Percentiles rank a stretch among this genome's conserved stretches.
Evolutionary conservation across 2,888 invertebrate species (phyloP).

Genomic region (Caenorhabditis imperialis): DNA sequence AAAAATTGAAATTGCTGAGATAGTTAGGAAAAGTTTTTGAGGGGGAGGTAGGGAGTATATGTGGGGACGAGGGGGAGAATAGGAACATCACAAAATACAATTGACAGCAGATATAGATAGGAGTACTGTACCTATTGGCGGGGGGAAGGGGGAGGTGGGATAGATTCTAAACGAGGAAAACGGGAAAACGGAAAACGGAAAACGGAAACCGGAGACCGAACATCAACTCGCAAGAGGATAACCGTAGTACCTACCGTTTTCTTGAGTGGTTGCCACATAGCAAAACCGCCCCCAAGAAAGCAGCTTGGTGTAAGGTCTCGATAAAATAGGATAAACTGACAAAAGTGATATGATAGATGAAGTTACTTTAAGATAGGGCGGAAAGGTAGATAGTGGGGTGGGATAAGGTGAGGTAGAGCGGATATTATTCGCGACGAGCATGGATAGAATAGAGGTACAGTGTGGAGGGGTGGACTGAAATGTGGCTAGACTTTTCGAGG

Average conservation of each 20-base stretch:
- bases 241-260: conserved; percentile 40
- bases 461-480: conserved; percentile 23
- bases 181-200: too few relatives aligned
- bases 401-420: conserved; percentile 10
- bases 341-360: conserved; percentile 57
- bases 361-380: conserved; percentile 23
- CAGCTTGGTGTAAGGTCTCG: conserved; percentile 29
- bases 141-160: too few relatives aligned
- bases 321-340: conserved; percentile 43
- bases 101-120: conserved; percentile 9
- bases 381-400: background rate
- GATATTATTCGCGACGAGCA: background rate
- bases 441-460: background rate
- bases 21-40: conserved; percentile 26
- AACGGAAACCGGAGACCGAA: conserved; percentile 54
- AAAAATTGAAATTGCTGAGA: conserved; percentile 28
- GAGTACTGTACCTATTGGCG: conserved; percentile 4
- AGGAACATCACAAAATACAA: conserved; percentile 37
- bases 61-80: background rate
- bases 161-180: conserved; percentile 32
- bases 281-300: conserved; percentile 1
- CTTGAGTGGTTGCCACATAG: background rate
- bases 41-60: conserved; percentile 28
- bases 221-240: conserved; percentile 47
- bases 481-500: conserved; percentile 42